Conservation (phyloP, 2,113 vertebrate genomes). For the Argyrosomus japonicus region DNA sequence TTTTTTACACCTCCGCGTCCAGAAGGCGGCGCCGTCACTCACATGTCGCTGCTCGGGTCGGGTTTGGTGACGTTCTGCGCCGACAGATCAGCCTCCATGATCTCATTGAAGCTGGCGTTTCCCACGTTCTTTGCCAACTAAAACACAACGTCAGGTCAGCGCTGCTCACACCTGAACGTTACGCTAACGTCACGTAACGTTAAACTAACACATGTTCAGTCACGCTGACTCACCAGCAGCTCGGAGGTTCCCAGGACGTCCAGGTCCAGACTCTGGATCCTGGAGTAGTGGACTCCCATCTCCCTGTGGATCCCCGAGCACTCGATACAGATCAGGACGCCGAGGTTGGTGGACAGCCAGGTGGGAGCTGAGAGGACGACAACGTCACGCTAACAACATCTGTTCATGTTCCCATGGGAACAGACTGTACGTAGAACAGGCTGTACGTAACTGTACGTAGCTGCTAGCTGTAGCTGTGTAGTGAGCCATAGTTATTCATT, state of each 20-base stretch:
- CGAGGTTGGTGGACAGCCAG: constrained; percentile 98
- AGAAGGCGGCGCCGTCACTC: constrained; percentile 69
- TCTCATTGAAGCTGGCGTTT: constrained; percentile 95
- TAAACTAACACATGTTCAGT: no score
- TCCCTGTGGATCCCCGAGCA: constrained; percentile 98
- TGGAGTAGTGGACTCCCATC: constrained; percentile 96
- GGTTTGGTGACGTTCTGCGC: constrained; percentile 88
- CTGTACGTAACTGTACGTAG: no score
- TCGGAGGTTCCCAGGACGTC: constrained; percentile 97
- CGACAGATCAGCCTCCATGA: constrained; percentile 93
- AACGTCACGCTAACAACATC: no score
- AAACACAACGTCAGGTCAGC: constrained; percentile 14
- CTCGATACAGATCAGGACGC: constrained; percentile 96
- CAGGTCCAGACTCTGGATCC: constrained; percentile 97
- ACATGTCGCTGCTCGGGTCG: constrained; percentile 93
- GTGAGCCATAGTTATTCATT: no score
- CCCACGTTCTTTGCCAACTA: constrained; percentile 98
- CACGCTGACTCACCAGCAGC: constrained; percentile 88
- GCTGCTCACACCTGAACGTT: neutral
- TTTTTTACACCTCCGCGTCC: no score
- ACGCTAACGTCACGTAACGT: no score
- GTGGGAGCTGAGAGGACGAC: constrained; percentile 88
- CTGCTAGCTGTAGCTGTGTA: no score
- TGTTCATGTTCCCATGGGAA: neutral
- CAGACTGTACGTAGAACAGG: no score